phyloP scores from a whole-genome alignment of 2,113 vertebrate species.

The Zeus faber region DNA sequence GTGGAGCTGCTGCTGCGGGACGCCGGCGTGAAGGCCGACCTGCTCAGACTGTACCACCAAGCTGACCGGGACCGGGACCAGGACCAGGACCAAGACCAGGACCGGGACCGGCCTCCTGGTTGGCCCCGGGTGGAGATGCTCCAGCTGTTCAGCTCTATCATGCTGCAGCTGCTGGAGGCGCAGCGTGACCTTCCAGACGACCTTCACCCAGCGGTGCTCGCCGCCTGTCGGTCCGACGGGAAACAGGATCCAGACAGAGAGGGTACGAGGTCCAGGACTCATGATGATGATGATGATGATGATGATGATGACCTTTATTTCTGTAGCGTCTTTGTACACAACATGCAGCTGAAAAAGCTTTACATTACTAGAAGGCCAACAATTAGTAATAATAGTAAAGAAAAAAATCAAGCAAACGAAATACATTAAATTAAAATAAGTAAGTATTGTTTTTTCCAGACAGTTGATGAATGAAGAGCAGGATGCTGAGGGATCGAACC shows the following conservation, averaged over 20 bases:
- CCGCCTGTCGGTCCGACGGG: conserved; percentile 53
- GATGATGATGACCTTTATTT: no score
- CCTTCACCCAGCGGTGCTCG: conserved; percentile 50
- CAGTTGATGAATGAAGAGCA: no score
- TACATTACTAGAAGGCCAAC: no score
- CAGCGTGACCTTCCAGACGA: conserved; percentile 30
- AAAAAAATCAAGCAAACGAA: no score
- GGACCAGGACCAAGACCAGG: conserved; percentile 1
- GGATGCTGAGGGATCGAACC: no score
- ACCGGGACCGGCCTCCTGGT: conserved; percentile 9
- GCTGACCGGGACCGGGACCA: conserved; percentile 59
- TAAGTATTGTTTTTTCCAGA: no score
- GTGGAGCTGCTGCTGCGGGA: conserved; percentile 66
- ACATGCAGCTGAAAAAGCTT: no score
- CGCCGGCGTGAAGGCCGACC: conserved; percentile 39
- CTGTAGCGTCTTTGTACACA: no score
- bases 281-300: no score
- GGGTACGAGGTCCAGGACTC: no score
- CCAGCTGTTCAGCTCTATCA: conserved; percentile 70
- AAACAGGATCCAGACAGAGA: conserved; percentile 23
- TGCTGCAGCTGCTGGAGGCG: conserved; percentile 77
- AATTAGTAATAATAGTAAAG: no score
- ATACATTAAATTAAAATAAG: no score
- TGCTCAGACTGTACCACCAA: conserved; percentile 81
- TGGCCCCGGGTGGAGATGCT: conserved; percentile 38